Percentiles rank a stretch among this genome's conserved stretches.
Conservation (phyloP, 2,888 invertebrate species). For the Chymomyza caudatula region DNA sequence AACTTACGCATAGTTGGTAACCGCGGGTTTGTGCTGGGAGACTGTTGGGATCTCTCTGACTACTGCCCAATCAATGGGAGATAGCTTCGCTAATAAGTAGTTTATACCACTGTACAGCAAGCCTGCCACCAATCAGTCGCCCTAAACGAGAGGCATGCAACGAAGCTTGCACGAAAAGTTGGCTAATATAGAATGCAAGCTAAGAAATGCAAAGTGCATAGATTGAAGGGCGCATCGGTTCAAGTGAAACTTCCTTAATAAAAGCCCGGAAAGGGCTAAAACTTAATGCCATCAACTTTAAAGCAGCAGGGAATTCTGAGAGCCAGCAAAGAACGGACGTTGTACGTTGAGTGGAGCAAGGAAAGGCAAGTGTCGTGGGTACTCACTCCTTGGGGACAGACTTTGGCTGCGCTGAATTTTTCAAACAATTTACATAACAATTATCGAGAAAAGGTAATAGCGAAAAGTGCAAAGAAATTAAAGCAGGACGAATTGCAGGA, state of each 20-base stretch:
- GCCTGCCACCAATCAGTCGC: neutral
- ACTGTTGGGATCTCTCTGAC: too few relatives aligned
- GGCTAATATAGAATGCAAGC: constrained; percentile 68
- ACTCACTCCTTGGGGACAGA: constrained; percentile 53
- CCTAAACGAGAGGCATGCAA: constrained; percentile 39
- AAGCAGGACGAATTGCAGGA: too few relatives aligned
- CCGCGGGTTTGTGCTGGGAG: too few relatives aligned
- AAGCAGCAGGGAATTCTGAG: constrained; percentile 40
- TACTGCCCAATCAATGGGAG: too few relatives aligned
- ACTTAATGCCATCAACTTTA: constrained; percentile 71
- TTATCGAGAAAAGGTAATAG: constrained; percentile 52
- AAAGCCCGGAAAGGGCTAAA: constrained; percentile 25
- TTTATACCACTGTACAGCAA: neutral
- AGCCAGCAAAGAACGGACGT: neutral
- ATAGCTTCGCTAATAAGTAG: neutral
- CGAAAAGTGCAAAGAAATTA: constrained; percentile 16
- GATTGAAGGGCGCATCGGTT: constrained; percentile 39
- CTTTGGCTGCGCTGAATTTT: constrained; percentile 68
- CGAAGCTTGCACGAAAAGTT: constrained; percentile 68
- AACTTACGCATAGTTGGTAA: too few relatives aligned
- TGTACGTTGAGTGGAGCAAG: neutral
- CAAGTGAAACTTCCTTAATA: neutral
- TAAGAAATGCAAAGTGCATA: constrained; percentile 66
- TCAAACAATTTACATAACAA: constrained; percentile 73
- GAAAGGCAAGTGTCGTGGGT: neutral